Conservation (phyloP, 1,140 invertebrate species). For the Neodiprion virginianus region DNA sequence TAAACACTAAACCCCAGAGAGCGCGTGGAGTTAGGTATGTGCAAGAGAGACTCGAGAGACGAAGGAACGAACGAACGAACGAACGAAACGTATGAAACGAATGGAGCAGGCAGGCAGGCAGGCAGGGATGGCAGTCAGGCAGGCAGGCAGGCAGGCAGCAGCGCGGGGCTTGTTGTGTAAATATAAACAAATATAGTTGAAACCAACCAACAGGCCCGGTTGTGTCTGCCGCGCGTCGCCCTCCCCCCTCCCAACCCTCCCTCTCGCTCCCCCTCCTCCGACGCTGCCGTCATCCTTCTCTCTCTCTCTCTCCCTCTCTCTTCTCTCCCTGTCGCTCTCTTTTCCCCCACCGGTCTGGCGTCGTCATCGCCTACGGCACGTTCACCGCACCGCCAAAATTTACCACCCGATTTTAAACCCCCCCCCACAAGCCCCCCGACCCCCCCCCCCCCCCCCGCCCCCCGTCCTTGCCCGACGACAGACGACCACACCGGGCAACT, state of each 20-base stretch:
- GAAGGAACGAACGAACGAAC: not conserved
- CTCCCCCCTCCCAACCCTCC: slow-evolving; percentile 20
- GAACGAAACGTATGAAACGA: not conserved
- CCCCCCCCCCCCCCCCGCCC: not conserved
- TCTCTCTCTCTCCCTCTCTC: slow-evolving; percentile 33
- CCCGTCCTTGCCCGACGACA: slow-evolving; percentile 11
- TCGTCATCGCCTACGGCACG: slow-evolving; percentile 20
- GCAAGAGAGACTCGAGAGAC: not conserved
- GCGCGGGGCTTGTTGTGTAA: slow-evolving; percentile 63
- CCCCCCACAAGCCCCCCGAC: slow-evolving; percentile 1
- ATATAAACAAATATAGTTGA: slow-evolving; percentile 64
- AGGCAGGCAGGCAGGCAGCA: slow-evolving; percentile 32
- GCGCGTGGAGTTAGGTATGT: not conserved
- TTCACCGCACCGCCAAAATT: slow-evolving; percentile 18
- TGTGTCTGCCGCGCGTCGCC: slow-evolving; percentile 34
- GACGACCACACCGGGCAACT: slow-evolving; percentile 26
- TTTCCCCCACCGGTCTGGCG: slow-evolving; percentile 28
- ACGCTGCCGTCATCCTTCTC: slow-evolving; percentile 22
- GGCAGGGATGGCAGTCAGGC: not conserved
- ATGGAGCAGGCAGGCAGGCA: slow-evolving; percentile 9
- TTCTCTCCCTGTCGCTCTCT: slow-evolving; percentile 28
- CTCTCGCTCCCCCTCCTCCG: slow-evolving; percentile 15
- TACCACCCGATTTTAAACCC: slow-evolving; percentile 24
- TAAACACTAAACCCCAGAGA: slow-evolving; percentile 1
- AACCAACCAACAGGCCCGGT: slow-evolving; percentile 63